Conservation (phyloP, 2,113 vertebrate genomes). For the Nematolebias whitei region DNA sequence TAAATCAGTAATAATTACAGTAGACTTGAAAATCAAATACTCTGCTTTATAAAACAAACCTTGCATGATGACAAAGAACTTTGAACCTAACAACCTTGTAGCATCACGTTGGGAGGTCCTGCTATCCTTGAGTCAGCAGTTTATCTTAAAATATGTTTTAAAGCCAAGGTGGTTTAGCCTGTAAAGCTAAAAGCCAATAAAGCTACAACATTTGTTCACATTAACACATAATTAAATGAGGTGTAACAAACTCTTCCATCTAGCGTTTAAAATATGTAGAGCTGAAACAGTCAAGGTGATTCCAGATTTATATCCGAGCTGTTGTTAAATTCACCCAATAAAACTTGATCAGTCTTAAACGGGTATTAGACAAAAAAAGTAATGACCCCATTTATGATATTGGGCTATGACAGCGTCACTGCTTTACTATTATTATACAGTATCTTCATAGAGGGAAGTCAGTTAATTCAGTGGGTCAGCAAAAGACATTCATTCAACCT, state of each 20-base stretch:
- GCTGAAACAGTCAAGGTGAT: slow-evolving; percentile 6
- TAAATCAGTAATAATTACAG: slow-evolving; percentile 32
- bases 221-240: slow-evolving; percentile 27
- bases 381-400: too few relatives aligned
- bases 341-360: too few relatives aligned
- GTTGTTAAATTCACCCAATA: slow-evolving; percentile 9
- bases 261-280: background rate
- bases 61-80: slow-evolving; percentile 1
- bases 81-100: slow-evolving; percentile 1
- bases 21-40: slow-evolving; percentile 19
- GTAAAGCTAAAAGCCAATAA: slow-evolving; percentile 35
- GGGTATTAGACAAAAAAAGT: too few relatives aligned
- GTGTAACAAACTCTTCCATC: slow-evolving; percentile 11
- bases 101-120: background rate
- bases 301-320: background rate
- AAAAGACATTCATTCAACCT: too few relatives aligned
- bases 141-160: slow-evolving; percentile 6
- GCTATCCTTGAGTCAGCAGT: slow-evolving; percentile 34
- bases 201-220: slow-evolving; percentile 7
- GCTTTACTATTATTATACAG: too few relatives aligned
- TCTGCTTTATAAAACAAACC: slow-evolving; percentile 17
- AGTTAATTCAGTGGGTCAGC: background rate
- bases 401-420: too few relatives aligned
- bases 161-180: slow-evolving; percentile 19
- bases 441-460: background rate